phyloP scores from a whole-genome alignment of 1,140 invertebrate species.

The Trypoxylus dichotomus region DNA sequence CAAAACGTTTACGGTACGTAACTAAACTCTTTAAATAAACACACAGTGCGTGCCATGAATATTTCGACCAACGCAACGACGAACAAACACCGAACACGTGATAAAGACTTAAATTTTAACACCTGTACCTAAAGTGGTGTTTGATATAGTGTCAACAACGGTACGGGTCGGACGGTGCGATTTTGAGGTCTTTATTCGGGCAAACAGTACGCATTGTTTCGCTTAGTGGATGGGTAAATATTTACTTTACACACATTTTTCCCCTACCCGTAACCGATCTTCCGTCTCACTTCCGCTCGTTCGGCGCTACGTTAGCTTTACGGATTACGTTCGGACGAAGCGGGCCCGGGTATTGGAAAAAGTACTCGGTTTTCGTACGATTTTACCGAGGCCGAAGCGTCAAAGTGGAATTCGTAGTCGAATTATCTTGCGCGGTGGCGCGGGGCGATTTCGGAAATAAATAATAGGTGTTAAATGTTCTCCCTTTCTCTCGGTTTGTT shows the following conservation, averaged over 20 bases:
- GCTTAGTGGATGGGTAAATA: slow-evolving; percentile 2
- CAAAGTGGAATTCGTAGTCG: not conserved
- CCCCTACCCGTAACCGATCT: not conserved
- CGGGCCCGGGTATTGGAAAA: not conserved
- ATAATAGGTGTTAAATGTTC: not conserved
- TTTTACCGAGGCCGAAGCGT: not conserved
- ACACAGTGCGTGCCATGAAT: not conserved
- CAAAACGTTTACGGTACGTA: too few relatives aligned
- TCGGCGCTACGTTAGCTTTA: not conserved
- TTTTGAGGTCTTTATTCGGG: slow-evolving; percentile 1
- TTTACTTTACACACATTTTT: not conserved
- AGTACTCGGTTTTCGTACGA: not conserved
- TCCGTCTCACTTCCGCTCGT: not conserved
- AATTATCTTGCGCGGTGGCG: not conserved
- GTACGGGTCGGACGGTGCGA: not conserved
- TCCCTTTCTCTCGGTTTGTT: not conserved
- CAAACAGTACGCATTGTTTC: not conserved
- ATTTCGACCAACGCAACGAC: not conserved
- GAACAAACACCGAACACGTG: not conserved
- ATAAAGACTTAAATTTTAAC: slow-evolving; percentile 8
- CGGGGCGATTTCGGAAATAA: not conserved
- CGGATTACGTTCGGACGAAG: not conserved
- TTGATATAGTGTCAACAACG: not conserved
- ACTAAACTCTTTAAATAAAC: not conserved
- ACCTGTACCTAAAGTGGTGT: slow-evolving; percentile 5